Evolutionary conservation across 2,797 vertebrate genomes (phyloP).

Genomic region (Streptopelia turtur): DNA sequence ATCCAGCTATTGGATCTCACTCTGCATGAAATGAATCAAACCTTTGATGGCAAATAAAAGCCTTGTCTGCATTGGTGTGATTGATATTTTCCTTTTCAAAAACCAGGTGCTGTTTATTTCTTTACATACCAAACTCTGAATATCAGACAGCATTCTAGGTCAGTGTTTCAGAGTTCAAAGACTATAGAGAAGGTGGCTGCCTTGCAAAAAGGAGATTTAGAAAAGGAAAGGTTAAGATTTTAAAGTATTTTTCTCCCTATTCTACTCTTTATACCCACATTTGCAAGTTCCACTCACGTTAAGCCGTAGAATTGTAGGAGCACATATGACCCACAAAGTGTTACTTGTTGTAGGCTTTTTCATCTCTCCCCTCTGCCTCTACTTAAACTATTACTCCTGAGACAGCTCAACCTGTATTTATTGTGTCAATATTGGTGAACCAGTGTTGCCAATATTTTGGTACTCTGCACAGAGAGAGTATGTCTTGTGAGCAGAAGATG

Average conservation of each 20-base stretch:
- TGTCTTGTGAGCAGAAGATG: not conserved
- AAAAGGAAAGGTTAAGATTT: not conserved
- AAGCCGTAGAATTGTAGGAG: not conserved
- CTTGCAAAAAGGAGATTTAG: not conserved
- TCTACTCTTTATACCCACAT: not conserved
- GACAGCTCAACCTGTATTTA: not conserved
- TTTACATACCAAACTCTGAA: not conserved
- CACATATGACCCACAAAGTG: not conserved
- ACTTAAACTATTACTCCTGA: not conserved
- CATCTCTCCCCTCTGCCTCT: not conserved
- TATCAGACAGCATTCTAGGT: not conserved
- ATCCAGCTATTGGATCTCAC: not conserved
- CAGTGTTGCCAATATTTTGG: not conserved
- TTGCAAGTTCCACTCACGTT: not conserved
- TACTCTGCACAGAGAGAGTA: not conserved
- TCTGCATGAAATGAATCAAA: not conserved
- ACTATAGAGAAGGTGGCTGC: not conserved
- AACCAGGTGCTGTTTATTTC: not conserved
- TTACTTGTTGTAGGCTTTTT: not conserved
- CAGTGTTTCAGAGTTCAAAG: not conserved
- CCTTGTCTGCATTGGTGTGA: not conserved
- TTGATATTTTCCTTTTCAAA: not conserved
- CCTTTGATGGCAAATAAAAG: slow-evolving; percentile 16
- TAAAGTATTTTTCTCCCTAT: not conserved
- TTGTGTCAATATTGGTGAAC: not conserved